Conservation (phyloP, 2,888 invertebrate genomes). For the Orthonevra nobilis region DNA sequence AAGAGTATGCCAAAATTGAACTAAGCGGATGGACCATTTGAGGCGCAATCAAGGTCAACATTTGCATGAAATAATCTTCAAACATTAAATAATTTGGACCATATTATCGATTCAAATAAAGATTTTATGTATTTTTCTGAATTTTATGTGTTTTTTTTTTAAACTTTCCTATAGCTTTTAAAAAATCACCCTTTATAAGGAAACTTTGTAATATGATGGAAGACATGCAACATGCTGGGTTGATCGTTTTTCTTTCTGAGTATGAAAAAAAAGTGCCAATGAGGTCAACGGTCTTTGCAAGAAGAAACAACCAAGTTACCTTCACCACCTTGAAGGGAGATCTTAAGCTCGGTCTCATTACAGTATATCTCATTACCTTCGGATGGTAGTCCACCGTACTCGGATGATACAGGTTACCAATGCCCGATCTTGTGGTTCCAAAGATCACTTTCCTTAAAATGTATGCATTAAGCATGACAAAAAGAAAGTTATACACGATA, state of each 20-base stretch:
- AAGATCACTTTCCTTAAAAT: conserved; percentile 89
- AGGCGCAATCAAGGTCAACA: no score
- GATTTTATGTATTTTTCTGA: no score
- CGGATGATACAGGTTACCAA: conserved; percentile 93
- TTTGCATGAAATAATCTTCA: no score
- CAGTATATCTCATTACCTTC: conserved; percentile 85
- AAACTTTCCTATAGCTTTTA: no score
- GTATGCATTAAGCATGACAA: conserved; percentile 91
- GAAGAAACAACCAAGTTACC: conserved; percentile 97
- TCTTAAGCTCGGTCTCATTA: no score
- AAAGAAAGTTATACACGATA: conserved; percentile 91
- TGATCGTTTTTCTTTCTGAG: conserved; percentile 94
- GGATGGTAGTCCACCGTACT: conserved; percentile 88
- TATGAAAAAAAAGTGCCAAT: conserved; percentile 97
- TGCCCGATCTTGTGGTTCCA: conserved; percentile 87
- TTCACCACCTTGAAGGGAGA: conserved; percentile 85
- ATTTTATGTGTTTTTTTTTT: no score
- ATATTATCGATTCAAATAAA: no score
- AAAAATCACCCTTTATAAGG: no score
- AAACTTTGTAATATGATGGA: conserved; percentile 97
- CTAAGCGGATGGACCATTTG: no score
- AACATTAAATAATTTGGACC: no score
- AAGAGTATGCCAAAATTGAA: no score
- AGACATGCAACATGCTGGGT: conserved; percentile 95
- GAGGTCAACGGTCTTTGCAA: conserved; percentile 95